A percentile compares a stretch with the other conserved stretches of the same genome.
Evolutionary conservation across 2,888 invertebrate genomes (phyloP).

Genomic region (Lumbricus terrestris): DNA sequence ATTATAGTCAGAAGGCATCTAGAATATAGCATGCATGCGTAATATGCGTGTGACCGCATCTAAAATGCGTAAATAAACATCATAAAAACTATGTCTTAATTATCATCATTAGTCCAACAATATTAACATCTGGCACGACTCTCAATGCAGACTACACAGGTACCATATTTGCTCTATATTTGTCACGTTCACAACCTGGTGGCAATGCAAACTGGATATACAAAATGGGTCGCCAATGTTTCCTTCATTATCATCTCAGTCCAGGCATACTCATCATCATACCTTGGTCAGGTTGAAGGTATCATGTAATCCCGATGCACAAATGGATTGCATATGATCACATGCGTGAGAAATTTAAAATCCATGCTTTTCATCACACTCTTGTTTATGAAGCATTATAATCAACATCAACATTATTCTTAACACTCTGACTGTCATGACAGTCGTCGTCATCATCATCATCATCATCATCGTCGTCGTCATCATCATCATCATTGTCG

Average conservation of each 20-base stretch:
- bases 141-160: background rate
- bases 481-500: too few relatives aligned
- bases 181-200: background rate
- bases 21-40: background rate
- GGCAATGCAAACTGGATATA: too few relatives aligned
- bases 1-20: background rate
- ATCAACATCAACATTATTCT: background rate
- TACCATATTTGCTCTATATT: background rate
- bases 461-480: too few relatives aligned
- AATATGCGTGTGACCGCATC: background rate
- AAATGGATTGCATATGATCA: too few relatives aligned
- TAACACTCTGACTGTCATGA: background rate
- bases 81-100: background rate
- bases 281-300: too few relatives aligned
- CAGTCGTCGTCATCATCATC: too few relatives aligned
- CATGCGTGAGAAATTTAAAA: too few relatives aligned
- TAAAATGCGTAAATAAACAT: constrained; percentile 3
- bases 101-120: background rate
- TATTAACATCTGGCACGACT: background rate
- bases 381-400: background rate
- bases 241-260: too few relatives aligned
- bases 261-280: too few relatives aligned
- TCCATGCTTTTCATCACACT: background rate
- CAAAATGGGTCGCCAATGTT: too few relatives aligned
- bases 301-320: too few relatives aligned